phyloP scores from a whole-genome alignment of 2,797 vertebrate species.

The Labeo calbasu region DNA sequence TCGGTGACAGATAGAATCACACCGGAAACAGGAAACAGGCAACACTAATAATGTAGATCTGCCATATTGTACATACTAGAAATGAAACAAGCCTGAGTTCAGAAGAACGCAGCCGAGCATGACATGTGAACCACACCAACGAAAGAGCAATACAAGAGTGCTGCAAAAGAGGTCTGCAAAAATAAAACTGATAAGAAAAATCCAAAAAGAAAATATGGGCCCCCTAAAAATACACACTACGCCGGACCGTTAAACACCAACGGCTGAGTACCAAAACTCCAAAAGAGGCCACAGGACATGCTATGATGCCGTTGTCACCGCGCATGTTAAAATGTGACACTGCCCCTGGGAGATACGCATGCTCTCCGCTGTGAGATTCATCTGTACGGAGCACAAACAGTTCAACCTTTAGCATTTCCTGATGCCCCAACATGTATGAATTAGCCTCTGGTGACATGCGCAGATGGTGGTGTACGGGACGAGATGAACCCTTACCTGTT shows the following conservation, averaged over 20 bases:
- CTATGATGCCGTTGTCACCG: background rate
- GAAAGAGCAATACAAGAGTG: background rate
- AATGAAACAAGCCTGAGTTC: constrained; percentile 28
- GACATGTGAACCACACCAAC: constrained; percentile 28
- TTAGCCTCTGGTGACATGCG: constrained; percentile 47
- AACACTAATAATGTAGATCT: constrained; percentile 42
- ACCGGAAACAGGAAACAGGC: constrained; percentile 49
- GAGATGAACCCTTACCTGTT: constrained; percentile 79
- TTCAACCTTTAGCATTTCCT: constrained; percentile 36
- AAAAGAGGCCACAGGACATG: constrained; percentile 9
- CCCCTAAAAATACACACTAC: constrained; percentile 7
- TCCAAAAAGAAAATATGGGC: background rate
- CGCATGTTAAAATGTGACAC: constrained; percentile 32
- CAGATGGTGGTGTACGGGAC: constrained; percentile 23
- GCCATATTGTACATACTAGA: constrained; percentile 22
- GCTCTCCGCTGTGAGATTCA: constrained; percentile 30
- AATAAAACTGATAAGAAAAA: constrained; percentile 8
- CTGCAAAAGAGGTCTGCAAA: background rate
- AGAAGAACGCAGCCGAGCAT: constrained; percentile 24
- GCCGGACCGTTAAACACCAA: background rate
- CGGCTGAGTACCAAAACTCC: background rate
- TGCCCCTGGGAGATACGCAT: constrained; percentile 17
- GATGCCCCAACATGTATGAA: constrained; percentile 38
- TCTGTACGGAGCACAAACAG: constrained; percentile 41
- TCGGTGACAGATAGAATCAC: constrained; percentile 36